Percentiles rank a stretch among this genome's conserved stretches.
Evolutionary conservation across 2,888 invertebrate species (phyloP).

Genomic region (Baronia brevicornis): DNA sequence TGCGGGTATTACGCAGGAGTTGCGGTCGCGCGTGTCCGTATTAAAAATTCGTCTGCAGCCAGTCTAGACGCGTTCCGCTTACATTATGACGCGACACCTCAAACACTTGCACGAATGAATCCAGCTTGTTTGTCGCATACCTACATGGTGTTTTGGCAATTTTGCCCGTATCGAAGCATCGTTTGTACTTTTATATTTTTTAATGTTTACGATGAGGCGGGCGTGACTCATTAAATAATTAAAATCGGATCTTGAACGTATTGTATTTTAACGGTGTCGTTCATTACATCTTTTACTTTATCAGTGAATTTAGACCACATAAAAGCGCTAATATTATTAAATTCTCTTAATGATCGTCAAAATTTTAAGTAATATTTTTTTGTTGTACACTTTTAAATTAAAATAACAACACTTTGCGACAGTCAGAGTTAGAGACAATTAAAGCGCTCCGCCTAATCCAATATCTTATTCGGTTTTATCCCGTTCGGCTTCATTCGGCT

Average conservation of each 20-base stretch:
- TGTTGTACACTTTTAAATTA: no score
- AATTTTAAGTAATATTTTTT: no score
- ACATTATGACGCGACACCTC: conserved; percentile 44
- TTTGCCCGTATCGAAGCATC: conserved; percentile 13
- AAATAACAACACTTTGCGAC: no score
- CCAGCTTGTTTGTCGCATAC: conserved; percentile 15
- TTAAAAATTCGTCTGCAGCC: conserved; percentile 66
- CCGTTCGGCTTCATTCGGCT: no score
- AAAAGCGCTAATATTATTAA: no score
- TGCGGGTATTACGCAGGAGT: conserved; percentile 20
- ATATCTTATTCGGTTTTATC: no score
- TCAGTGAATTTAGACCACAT: no score
- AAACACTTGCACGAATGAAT: conserved; percentile 29
- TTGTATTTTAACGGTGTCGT: not conserved
- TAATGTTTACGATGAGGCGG: not conserved
- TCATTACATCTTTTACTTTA: not conserved
- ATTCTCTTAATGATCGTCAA: no score
- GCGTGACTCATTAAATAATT: conserved; percentile 1
- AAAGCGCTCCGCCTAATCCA: no score
- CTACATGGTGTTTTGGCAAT: conserved; percentile 16
- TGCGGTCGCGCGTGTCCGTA: conserved; percentile 27
- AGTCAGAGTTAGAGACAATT: no score
- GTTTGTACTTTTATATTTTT: conserved; percentile 1
- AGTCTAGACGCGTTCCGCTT: conserved; percentile 60
- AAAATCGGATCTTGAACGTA: not conserved